A percentile compares a stretch with the other conserved stretches of the same genome.
Conservation (phyloP, 2,113 vertebrate genomes). For the Pluvialis apricaria region DNA sequence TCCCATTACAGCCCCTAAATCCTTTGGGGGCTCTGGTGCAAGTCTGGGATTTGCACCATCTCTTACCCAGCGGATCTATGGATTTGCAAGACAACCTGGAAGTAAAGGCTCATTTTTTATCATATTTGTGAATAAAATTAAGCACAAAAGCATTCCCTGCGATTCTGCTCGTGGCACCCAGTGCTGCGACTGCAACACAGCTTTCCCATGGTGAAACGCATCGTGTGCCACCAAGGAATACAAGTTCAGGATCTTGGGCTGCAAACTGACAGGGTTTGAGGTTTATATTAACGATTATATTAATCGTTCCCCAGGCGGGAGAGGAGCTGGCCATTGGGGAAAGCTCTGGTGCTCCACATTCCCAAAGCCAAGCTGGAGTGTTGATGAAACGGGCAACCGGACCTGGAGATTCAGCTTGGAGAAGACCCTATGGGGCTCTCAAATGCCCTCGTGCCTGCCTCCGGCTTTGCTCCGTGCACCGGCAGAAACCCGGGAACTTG, state of each 20-base stretch:
- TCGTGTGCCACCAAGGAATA: accelerated
- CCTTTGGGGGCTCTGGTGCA: accelerated
- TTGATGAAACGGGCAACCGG: no score
- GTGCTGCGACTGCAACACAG: neutral
- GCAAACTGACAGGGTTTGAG: neutral
- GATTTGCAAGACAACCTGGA: neutral
- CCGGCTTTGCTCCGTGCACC: neutral
- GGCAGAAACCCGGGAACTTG: accelerated
- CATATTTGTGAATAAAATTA: neutral
- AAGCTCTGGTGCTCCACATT: neutral
- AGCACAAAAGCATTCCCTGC: neutral
- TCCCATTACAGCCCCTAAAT: neutral
- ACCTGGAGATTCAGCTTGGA: neutral
- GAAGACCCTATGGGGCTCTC: neutral
- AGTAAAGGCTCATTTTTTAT: neutral
- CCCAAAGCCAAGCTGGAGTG: neutral
- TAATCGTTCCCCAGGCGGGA: accelerated
- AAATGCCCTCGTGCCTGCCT: neutral
- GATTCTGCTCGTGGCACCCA: neutral
- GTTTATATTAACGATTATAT: neutral
- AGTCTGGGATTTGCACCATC: neutral
- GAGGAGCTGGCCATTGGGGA: accelerated
- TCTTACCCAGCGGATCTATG: neutral
- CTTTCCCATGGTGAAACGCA: accelerated
- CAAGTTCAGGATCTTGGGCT: neutral